Base-by-base conservation (phyloP, 2,888 invertebrate genomes). In the Drosophila glabriapex region DNA sequence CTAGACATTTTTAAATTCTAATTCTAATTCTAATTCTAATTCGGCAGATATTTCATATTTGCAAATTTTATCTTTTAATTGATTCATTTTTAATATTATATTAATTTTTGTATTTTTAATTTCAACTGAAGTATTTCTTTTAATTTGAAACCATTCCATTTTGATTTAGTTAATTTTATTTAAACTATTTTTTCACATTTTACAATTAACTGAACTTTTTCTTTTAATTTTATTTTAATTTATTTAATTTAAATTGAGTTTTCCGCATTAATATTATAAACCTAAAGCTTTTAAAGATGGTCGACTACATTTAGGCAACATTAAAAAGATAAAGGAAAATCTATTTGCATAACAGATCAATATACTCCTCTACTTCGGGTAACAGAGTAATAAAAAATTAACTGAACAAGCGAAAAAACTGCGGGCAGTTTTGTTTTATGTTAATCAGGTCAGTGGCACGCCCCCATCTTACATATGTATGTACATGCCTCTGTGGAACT, bases 391-490 rank as follows among this genome's bases (percentile, higher is more conserved):
- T 46, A 46, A 16, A 46, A 46, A 46, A 7, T 16, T 6, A 46
- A 46, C 0, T 25, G 16, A 25, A 46, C 16, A 9, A 16, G 46
- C 9, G 25, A 46, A 50, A 74, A 82, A 91, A 88, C 76, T 88
- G 82, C 89, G 92, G 90, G 87, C 78, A 76, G 33, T 53, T 56
- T 37, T 9, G 78, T 74, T 75, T 82, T 91, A 92, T 92, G 92
- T 81, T 91, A 91, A 91, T 90, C 91, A 89, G 91, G 91, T 92
- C 92, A 92, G 82, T 89, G 91, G 91, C 91, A 87, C 83, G 71
- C 73, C 65, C 65, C 54, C 68, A 56, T 68, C 70, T 22, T 19
- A 25, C 37, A 37, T 10, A 31, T 31, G 22, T 16, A 58, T 25
- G 22, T 50, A n/a, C 39, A 54, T 9, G 46, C 46, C 46, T 9